Conservation (phyloP, 2,797 vertebrate species). For the Micrastur ruficollis region DNA sequence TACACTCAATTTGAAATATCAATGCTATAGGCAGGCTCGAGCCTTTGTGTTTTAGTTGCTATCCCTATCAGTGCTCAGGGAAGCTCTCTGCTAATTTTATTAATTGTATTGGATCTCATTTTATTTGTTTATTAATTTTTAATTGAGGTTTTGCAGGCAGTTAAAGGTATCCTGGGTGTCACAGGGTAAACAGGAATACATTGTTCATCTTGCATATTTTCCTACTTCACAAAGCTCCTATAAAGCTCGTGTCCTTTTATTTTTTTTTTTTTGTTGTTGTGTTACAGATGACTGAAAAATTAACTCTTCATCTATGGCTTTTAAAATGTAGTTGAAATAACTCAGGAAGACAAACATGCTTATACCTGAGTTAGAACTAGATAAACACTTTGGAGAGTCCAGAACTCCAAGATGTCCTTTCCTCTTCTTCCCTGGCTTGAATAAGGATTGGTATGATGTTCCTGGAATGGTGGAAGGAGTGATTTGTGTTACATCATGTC, state of each 20-base stretch:
- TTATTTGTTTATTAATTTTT: not conserved
- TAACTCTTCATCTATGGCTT: not conserved
- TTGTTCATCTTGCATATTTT: not conserved
- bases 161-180: not conserved
- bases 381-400: not conserved
- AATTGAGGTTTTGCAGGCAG: not conserved
- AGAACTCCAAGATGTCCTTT: not conserved
- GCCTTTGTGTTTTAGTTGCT: not conserved
- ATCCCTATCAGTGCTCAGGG: not conserved
- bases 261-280: no score
- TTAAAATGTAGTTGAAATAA: not conserved
- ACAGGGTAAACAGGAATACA: not conserved
- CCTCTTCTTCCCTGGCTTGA: not conserved
- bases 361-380: not conserved
- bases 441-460: not conserved
- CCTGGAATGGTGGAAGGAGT: not conserved
- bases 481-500: fast-evolving
- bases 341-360: not conserved
- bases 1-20: not conserved
- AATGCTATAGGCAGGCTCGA: not conserved
- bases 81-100: not conserved
- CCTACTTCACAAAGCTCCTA: not conserved
- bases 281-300: not conserved
- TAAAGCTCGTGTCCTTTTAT: not conserved
- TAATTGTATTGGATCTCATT: not conserved